phyloP scores from a whole-genome alignment of 2,113 vertebrate genomes.

The Anthoscopus minutus region DNA sequence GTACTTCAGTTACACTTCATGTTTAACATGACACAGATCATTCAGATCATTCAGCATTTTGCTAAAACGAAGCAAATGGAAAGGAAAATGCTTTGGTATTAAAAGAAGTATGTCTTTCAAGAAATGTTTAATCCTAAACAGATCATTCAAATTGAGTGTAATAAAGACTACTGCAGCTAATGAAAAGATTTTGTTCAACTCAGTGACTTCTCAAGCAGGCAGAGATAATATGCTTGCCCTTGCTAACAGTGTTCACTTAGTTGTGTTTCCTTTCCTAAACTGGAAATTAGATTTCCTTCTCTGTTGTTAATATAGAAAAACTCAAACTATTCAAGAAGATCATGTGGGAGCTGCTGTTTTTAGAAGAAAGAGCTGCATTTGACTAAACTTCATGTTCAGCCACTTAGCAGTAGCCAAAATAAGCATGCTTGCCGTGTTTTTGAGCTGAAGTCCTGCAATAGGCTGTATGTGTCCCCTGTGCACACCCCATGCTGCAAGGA shows the following conservation, averaged over 20 bases:
- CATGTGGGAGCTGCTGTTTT: not conserved
- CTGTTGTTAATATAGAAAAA: not conserved
- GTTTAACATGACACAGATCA: not conserved
- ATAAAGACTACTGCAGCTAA: not conserved
- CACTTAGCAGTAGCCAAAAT: not conserved
- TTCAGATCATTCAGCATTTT: not conserved
- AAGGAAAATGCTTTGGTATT: not conserved
- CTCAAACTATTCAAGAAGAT: not conserved
- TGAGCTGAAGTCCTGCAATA: not conserved
- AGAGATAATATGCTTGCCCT: not conserved
- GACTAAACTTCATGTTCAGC: not conserved
- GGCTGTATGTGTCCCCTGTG: fast-evolving
- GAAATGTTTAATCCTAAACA: not conserved
- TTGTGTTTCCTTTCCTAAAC: not conserved
- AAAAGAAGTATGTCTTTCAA: not conserved
- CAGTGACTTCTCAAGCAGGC: not conserved
- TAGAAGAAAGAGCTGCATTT: not conserved
- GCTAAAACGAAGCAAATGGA: not conserved
- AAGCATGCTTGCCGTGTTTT: not conserved
- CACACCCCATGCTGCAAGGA: not conserved
- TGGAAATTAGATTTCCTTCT: not conserved
- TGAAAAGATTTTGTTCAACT: not conserved
- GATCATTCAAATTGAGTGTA: not conserved
- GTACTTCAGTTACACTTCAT: not conserved
- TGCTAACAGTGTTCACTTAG: not conserved